These are phyloP conservation scores for Chloroceryle inda DNA, from an alignment of 2,797 vertebrate species.

Conservation along the genomic window DNA sequence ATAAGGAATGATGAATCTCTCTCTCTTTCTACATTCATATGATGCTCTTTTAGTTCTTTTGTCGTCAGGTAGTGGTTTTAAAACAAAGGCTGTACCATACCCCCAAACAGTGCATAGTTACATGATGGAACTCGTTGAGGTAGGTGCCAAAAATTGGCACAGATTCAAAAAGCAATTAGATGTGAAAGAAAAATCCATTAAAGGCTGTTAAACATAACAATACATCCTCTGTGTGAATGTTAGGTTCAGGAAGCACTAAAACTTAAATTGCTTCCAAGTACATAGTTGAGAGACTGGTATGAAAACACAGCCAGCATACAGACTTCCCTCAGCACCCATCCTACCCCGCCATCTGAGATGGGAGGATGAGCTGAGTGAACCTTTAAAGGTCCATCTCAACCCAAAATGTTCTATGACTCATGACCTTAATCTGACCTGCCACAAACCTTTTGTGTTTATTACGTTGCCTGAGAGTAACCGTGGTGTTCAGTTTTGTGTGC, in stretches of 20 bases:
- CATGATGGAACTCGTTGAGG: constrained; percentile 19
- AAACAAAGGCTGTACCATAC: constrained; percentile 46
- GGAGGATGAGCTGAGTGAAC: background rate
- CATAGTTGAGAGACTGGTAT: background rate
- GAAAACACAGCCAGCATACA: background rate
- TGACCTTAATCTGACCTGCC: background rate
- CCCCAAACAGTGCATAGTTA: background rate
- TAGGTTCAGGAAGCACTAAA: constrained; percentile 66
- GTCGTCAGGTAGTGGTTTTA: constrained; percentile 26
- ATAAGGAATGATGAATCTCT: constrained; percentile 60
- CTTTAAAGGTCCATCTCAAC: background rate
- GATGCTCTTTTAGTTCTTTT: constrained; percentile 29
- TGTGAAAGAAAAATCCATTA: constrained; percentile 64
- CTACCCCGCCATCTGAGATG: background rate
- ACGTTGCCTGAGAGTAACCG: background rate
- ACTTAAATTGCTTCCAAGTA: background rate
- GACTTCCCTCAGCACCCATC: background rate
- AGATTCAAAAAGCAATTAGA: constrained; percentile 70
- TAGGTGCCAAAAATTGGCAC: constrained; percentile 60
- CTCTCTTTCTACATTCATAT: constrained; percentile 4
- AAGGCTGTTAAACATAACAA: constrained; percentile 69
- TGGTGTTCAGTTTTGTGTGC: background rate
- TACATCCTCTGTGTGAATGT: constrained; percentile 61
- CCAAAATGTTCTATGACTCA: background rate
- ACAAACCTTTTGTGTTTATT: background rate